These are phyloP conservation scores for Hypocryptadius cinnamomeus DNA, from an alignment of 2,113 vertebrate genomes.

Conservation along the genomic window DNA sequence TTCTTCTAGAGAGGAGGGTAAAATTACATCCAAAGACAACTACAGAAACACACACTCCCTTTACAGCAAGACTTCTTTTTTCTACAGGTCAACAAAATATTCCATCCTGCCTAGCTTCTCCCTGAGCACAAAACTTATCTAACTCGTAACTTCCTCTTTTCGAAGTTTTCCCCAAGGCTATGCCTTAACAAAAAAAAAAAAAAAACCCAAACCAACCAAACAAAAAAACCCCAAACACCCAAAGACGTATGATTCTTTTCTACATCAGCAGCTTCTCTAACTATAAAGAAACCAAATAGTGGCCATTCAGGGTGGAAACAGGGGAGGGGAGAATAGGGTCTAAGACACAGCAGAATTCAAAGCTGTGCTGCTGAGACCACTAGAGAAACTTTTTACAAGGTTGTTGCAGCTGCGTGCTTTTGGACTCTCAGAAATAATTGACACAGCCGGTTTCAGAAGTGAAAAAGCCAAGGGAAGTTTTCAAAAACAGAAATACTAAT, in stretches of 20 bases:
- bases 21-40: background rate
- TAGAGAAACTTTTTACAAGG: background rate
- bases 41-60: background rate
- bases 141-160: background rate
- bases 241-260: background rate
- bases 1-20: background rate
- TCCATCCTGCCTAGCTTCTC: background rate
- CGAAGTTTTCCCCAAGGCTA: background rate
- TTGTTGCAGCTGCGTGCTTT: background rate
- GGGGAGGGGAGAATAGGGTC: background rate
- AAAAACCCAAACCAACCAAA: too few relatives aligned
- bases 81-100: background rate
- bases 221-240: background rate
- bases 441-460: background rate
- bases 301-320: background rate
- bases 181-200: background rate
- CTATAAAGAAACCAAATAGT: background rate
- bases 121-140: background rate
- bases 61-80: background rate
- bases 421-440: background rate
- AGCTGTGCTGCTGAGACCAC: background rate
- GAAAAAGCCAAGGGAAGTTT: background rate
- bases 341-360: background rate
- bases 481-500: background rate
- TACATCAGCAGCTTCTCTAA: background rate